Conservation (phyloP, 2,113 vertebrate species). For the Ceuthmochares aereus region DNA sequence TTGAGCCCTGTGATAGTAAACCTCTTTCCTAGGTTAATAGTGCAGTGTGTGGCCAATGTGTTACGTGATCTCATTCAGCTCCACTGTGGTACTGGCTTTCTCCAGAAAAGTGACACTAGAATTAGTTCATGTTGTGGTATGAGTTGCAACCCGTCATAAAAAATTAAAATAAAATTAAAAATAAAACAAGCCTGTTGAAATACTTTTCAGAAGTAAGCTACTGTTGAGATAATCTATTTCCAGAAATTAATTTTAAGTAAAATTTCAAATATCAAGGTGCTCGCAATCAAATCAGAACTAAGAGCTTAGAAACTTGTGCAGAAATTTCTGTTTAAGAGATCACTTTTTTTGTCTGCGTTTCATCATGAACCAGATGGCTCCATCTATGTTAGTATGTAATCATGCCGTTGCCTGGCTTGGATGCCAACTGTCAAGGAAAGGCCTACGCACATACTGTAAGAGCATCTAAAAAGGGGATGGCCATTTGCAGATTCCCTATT, state of each 20-base stretch:
- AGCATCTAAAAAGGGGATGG: background rate
- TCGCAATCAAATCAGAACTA: background rate
- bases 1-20: background rate
- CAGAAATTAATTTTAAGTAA: background rate
- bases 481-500: background rate
- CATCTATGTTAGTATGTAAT: background rate
- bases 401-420: background rate
- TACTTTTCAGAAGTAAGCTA: background rate
- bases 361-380: background rate
- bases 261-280: background rate
- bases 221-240: background rate
- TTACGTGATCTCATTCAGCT: background rate
- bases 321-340: background rate
- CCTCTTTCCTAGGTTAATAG: background rate
- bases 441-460: fast-evolving
- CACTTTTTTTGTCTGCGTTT: background rate
- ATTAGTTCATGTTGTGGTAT: background rate
- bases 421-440: background rate
- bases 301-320: background rate
- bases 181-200: background rate
- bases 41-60: background rate
- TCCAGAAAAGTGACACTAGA: background rate
- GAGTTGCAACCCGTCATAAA: no score
- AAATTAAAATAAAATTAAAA: background rate
- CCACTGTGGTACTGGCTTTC: background rate